These are phyloP conservation scores for Polydrusus pterygomalis DNA, from an alignment of 2,888 invertebrate species.

Conservation along the genomic window DNA sequence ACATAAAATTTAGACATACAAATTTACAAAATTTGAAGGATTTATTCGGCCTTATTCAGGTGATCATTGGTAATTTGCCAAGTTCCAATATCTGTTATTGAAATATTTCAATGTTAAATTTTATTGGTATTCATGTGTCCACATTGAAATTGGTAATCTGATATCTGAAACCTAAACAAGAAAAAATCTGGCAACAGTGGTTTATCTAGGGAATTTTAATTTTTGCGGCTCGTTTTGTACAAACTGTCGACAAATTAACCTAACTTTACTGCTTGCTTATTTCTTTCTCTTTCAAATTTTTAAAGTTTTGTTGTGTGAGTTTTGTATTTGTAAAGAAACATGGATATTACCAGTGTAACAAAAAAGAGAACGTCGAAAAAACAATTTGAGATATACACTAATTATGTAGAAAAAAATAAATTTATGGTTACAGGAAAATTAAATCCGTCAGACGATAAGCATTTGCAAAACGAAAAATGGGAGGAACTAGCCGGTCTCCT, in stretches of 20 bases:
- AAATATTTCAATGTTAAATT: constrained; percentile 10
- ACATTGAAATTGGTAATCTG: constrained; percentile 5
- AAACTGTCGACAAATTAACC: neutral
- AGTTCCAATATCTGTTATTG: neutral
- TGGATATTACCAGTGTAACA: neutral
- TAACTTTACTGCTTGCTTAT: neutral
- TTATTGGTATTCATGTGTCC: constrained; percentile 1
- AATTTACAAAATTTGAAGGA: too few species aligned
- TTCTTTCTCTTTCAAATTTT: neutral
- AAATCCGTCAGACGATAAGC: neutral
- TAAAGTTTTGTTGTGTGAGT: neutral
- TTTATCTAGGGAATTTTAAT: neutral
- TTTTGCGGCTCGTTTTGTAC: neutral
- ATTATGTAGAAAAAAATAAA: neutral
- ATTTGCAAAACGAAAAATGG: neutral
- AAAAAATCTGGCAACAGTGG: neutral
- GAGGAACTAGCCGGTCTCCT: neutral
- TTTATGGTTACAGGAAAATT: neutral
- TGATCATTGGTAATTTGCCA: neutral
- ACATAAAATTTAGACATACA: too few species aligned
- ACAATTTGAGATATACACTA: neutral
- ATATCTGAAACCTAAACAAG: neutral
- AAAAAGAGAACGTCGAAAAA: neutral
- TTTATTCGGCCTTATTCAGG: constrained; percentile 9
- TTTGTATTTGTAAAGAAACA: neutral